Conservation (phyloP, 2,797 vertebrate genomes). For the Ataeniobius toweri region DNA sequence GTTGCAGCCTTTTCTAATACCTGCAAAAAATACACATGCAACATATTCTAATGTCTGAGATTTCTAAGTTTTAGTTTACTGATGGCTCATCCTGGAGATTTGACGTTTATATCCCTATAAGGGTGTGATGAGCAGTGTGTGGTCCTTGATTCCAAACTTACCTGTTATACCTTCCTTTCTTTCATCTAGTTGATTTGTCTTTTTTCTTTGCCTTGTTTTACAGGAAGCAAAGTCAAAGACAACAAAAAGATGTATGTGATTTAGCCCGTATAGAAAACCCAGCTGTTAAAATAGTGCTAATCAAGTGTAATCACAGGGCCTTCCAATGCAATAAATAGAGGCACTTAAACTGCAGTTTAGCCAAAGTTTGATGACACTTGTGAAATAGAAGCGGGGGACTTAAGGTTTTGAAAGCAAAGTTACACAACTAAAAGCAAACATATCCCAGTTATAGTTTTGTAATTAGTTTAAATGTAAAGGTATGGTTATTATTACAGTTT, state of each 20-base stretch:
- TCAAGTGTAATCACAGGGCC: slow-evolving; percentile 12
- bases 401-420: slow-evolving; percentile 35
- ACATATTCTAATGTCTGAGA: neutral
- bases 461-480: slow-evolving; percentile 51
- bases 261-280: slow-evolving; percentile 8
- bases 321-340: slow-evolving; percentile 7
- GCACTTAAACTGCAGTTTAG: slow-evolving; percentile 23
- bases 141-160: slow-evolving; percentile 28
- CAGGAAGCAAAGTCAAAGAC: neutral
- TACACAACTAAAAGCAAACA: slow-evolving; percentile 43
- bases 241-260: neutral
- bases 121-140: slow-evolving; percentile 20
- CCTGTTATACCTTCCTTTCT: slow-evolving; percentile 10
- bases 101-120: neutral
- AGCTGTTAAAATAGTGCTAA: slow-evolving; percentile 5
- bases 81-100: neutral
- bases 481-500: slow-evolving; percentile 48
- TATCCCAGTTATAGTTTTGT: slow-evolving; percentile 41
- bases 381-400: slow-evolving; percentile 25
- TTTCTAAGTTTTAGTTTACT: neutral
- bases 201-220: neutral
- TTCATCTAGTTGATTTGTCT: neutral
- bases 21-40: slow-evolving; percentile 19
- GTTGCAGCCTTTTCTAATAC: neutral
- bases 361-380: slow-evolving; percentile 18